These are phyloP conservation scores for Nezara viridula DNA, from an alignment of 2,888 invertebrate species.

Conservation along the genomic window DNA sequence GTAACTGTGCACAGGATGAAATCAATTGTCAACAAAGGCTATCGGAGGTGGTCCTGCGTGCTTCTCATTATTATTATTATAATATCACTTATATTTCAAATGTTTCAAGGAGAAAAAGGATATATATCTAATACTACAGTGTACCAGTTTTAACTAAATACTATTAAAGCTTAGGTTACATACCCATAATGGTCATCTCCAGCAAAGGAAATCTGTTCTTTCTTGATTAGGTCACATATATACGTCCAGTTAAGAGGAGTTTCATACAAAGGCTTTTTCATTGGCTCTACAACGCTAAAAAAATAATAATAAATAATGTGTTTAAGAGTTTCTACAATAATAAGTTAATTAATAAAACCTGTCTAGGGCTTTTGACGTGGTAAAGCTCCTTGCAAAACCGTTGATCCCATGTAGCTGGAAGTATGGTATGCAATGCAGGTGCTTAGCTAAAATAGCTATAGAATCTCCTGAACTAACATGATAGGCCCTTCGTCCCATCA, in stretches of 20 bases:
- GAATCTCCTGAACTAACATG: not conserved
- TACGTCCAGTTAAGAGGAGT: not conserved
- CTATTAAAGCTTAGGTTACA: not conserved
- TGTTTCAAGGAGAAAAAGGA: too few species aligned
- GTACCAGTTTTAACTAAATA: not conserved
- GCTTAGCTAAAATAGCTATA: conserved; percentile 4
- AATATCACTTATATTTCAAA: too few species aligned
- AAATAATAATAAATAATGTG: not conserved
- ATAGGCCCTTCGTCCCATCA: conserved; percentile 21
- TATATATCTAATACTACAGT: too few species aligned
- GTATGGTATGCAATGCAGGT: conserved; percentile 56
- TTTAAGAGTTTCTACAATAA: not conserved
- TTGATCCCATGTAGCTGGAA: conserved; percentile 45
- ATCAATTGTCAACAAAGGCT: too few species aligned
- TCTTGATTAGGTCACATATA: conserved; percentile 13
- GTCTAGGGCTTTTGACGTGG: conserved; percentile 16
- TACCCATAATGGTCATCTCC: conserved; percentile 38
- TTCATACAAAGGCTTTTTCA: conserved; percentile 29
- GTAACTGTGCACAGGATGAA: too few species aligned
- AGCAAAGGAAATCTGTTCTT: conserved; percentile 13
- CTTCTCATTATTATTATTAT: too few species aligned
- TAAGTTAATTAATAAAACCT: not conserved
- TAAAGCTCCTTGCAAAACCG: conserved; percentile 32
- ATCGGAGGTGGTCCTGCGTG: too few species aligned
- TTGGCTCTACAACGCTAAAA: not conserved